Conservation (phyloP, 2,888 invertebrate genomes). For the Eupeodes latifasciatus region DNA sequence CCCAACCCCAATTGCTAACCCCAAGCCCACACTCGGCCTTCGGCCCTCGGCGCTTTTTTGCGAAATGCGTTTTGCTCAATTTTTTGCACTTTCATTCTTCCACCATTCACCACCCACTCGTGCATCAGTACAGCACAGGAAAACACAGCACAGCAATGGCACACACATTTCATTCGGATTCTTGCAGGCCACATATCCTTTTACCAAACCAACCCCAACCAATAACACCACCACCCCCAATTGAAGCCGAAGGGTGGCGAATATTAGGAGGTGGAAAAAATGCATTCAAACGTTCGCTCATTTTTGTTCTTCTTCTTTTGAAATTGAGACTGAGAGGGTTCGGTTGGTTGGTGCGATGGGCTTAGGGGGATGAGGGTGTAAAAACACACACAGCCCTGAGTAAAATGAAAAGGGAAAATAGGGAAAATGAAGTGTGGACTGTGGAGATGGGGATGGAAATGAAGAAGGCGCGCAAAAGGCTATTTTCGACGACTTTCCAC, state of each 20-base stretch:
- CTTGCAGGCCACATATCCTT: slow-evolving; percentile 29
- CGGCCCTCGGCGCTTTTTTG: slow-evolving; percentile 38
- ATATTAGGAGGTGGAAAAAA: slow-evolving; percentile 61
- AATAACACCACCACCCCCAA: slow-evolving; percentile 45
- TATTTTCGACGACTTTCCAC: slow-evolving; percentile 33
- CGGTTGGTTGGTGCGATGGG: slow-evolving; percentile 47
- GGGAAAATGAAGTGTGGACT: slow-evolving; percentile 25
- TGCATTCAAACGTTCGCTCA: slow-evolving; percentile 58
- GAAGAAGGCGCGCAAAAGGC: slow-evolving; percentile 60
- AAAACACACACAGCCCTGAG: slow-evolving; percentile 46
- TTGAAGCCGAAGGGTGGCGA: slow-evolving; percentile 41
- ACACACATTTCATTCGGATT: slow-evolving; percentile 41
- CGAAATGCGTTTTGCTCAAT: slow-evolving; percentile 71
- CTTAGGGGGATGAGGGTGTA: slow-evolving; percentile 44
- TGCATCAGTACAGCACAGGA: too few relatives aligned
- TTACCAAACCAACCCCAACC: slow-evolving; percentile 8
- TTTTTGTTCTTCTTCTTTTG: slow-evolving; percentile 1
- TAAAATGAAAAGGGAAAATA: slow-evolving; percentile 27
- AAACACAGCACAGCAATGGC: slow-evolving; percentile 2
- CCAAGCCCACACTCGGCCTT: slow-evolving; percentile 21
- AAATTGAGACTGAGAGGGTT: neutral
- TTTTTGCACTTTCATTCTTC: slow-evolving; percentile 67
- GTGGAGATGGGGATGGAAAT: neutral
- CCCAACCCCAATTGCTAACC: slow-evolving; percentile 9
- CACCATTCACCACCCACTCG: slow-evolving; percentile 39